Evolutionary conservation across 2,888 invertebrate genomes (phyloP).

Genomic region (Fragum fragum): DNA sequence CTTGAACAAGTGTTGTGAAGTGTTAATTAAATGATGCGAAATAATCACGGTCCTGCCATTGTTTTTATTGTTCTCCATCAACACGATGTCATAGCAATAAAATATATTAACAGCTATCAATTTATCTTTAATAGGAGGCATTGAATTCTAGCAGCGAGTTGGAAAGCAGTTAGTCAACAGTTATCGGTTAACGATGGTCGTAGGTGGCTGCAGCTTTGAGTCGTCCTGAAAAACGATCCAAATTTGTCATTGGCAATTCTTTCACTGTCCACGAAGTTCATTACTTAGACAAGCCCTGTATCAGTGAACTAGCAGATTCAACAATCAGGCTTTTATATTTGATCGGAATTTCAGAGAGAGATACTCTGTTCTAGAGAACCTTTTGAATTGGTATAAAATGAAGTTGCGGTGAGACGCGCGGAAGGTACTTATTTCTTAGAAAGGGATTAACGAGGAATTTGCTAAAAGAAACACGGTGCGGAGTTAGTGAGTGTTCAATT

Average conservation of each 20-base stretch:
- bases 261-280: neutral
- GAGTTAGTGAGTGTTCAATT: neutral
- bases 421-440: constrained; percentile 7
- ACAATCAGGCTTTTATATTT: constrained; percentile 4
- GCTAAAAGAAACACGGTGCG: neutral
- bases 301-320: neutral
- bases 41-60: neutral
- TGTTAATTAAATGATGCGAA: neutral
- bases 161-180: constrained; percentile 25
- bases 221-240: constrained; percentile 5
- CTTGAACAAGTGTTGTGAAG: neutral
- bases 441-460: neutral
- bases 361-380: neutral
- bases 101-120: constrained; percentile 17
- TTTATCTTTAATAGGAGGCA: constrained; percentile 14
- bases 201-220: constrained; percentile 3
- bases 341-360: neutral
- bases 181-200: constrained; percentile 14
- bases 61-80: neutral
- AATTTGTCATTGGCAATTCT: constrained; percentile 11
- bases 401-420: neutral
- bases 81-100: constrained; percentile 6
- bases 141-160: neutral
- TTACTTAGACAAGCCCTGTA: constrained; percentile 6
- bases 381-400: constrained; percentile 8